Evolutionary conservation across 1,140 invertebrate genomes (phyloP), one percentile per base, ranked within the genome.

Genomic region (Xylocopa sonorina): DNA sequence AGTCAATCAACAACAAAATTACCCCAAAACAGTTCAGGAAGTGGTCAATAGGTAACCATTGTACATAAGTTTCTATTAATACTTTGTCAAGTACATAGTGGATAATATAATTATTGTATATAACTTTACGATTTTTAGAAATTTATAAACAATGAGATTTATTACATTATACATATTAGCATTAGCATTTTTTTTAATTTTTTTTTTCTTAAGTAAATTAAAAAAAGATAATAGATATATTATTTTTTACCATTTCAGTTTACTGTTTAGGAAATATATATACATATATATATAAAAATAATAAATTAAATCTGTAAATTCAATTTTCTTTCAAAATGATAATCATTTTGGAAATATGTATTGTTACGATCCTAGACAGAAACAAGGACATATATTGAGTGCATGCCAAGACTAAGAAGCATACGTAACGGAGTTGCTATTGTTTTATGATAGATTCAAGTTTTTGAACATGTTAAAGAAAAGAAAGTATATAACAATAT

Each of bases 71-170:
- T 92, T 92, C 90, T 92, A 92, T 92, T 87, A 89, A 92, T 92
- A 91, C 88, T 90, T 90, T 88, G 89, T 92, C 88, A 90, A 90
- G 88, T 89, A 91, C 88, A 91, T 92, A 92, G 91, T 86, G 89
- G 85, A 91, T 92, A 91, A 92, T 92, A 92, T 92, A 92, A 92
- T 92, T 91, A 93, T 92, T 93, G 92, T 93, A 93, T 92, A 93
- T 92, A 93, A 91, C 88, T 92, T 92, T 90, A 91, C 91, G 90
- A 93, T 93, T 93, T 93, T 93, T 92, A 93, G 92, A 92, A 93
- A 91, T 93, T 93, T 93, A 93, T 93, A 93, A 92, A 91, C 91
- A 91, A 91, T 93, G 91, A 92, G 92, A 92, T 93, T 92, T 93
- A 92, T 92, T 92, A 92, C 92, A 90, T 91, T 92, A 93, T 89